Conservation (phyloP, 2,797 vertebrate genomes). For the Sphenodon punctatus region DNA sequence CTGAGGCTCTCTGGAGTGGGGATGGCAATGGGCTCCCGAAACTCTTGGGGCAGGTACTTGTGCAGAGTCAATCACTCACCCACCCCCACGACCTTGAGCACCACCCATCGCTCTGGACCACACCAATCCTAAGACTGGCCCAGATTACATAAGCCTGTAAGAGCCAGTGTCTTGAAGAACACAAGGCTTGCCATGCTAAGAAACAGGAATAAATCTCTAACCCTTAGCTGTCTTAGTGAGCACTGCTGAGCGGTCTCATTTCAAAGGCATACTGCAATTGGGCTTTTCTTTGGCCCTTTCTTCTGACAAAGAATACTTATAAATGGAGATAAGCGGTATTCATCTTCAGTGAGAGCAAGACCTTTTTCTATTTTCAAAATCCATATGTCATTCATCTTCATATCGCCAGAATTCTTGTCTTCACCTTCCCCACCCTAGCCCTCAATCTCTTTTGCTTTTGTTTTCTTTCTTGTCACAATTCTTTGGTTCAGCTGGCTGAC, state of each 20-base stretch:
- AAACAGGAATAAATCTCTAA: background rate
- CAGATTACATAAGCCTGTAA: too few relatives aligned
- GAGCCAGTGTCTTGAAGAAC: background rate
- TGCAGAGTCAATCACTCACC: too few relatives aligned
- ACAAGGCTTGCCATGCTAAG: background rate
- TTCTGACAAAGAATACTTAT: background rate
- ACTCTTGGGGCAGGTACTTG: too few relatives aligned
- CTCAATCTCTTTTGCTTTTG: background rate
- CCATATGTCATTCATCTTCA: conserved; percentile 72
- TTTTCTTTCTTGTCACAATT: conserved; percentile 8
- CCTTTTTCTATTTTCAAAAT: conserved; percentile 77
- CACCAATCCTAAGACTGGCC: too few relatives aligned
- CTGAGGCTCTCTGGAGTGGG: too few relatives aligned
- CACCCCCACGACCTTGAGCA: too few relatives aligned
- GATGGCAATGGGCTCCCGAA: too few relatives aligned
- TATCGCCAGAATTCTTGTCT: conserved; percentile 60
- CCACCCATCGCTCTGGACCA: too few relatives aligned
- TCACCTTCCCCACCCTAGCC: background rate
- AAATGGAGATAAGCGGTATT: conserved; percentile 73
- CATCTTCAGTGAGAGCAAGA: conserved; percentile 80
- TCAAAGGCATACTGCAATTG: background rate
- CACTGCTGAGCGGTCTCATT: conserved; percentile 18
- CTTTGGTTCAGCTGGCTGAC: background rate
- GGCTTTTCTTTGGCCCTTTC: background rate
- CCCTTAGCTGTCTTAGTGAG: background rate